Evolutionary conservation across 2,113 vertebrate species (phyloP).

Genomic region (Lagopus muta): DNA sequence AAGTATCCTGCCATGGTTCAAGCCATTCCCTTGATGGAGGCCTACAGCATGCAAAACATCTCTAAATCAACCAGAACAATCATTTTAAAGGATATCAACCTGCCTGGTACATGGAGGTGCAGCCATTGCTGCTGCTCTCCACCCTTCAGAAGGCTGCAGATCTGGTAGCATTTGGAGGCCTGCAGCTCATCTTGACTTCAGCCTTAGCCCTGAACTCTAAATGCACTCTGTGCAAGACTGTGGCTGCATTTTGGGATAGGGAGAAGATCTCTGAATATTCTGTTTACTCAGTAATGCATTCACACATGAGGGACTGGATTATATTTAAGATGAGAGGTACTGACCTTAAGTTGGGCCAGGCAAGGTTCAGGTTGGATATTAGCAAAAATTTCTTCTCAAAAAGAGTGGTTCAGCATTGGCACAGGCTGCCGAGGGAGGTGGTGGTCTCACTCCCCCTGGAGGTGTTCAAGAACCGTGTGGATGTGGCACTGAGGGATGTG

Average conservation of each 20-base stretch:
- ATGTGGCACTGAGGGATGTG: too few relatives aligned
- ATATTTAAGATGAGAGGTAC: not conserved
- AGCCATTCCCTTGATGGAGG: not conserved
- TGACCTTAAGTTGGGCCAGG: too few relatives aligned
- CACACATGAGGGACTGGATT: not conserved
- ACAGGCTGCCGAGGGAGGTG: too few relatives aligned
- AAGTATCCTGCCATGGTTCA: not conserved
- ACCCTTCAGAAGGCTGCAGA: not conserved
- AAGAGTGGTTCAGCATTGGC: too few relatives aligned
- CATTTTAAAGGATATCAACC: not conserved
- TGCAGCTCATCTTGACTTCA: not conserved
- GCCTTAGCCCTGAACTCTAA: not conserved
- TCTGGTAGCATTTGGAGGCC: not conserved
- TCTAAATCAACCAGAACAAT: not conserved
- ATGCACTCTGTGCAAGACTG: not conserved
- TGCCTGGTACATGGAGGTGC: not conserved
- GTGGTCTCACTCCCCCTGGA: too few relatives aligned
- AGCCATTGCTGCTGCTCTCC: not conserved
- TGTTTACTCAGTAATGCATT: not conserved
- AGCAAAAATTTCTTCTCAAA: too few relatives aligned
- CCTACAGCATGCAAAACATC: not conserved
- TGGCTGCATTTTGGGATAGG: not conserved
- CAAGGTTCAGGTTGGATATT: too few relatives aligned
- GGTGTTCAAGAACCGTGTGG: too few relatives aligned
- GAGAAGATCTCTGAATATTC: not conserved